Base-by-base conservation (phyloP, 2,797 vertebrate genomes). In the Paguma larvata region DNA sequence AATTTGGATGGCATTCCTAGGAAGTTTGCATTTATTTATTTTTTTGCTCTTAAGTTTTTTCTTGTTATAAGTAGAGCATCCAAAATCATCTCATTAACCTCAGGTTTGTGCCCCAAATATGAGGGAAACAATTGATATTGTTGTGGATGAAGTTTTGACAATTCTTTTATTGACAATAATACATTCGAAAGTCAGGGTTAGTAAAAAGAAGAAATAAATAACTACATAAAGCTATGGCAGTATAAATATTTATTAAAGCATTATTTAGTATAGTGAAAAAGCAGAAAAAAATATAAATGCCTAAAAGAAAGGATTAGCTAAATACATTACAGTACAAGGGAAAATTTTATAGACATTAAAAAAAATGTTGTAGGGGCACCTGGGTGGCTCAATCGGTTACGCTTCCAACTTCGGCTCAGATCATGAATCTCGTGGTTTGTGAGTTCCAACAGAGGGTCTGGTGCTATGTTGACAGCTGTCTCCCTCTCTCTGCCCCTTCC, bases 271-370 rank as follows among this genome's bases (percentile, higher is more conserved):
- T 65, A 65, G 13, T 72, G 13, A 80, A 70, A 79, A 88, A 79
- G 44, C 94, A 25, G 15, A 56, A 91, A 67, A 67, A 67, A 56
- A 23, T 19, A n/a, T 21, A 79, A 80, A 91, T 91, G 1, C 6
- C 30, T 41, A 59, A 87, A 85, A 80, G 14, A 85, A 91, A 94
- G 5, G 2, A 25, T 95, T 89, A 89, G 46, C 11, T n/a, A 91
- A 91, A 68, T 63, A 5, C 15, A 77, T 85, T 85, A 51, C 1
- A 27, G 12, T 53, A 59, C 9, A 90, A 90, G n/a, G 5, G 4
- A 16, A 6, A 90, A 4, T 41, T 41, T 34, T 38, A 75, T 63
- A 84, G 19, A 41, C 83, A 13, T 85, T 84, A 73, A 95, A 94
- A 82, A 38, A 80, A 23, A 75, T 89, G 4, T 34, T 41, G 5